These are phyloP conservation scores for Heliconius congener DNA, from an alignment of 1,140 invertebrate genomes.

Conservation along the genomic window DNA sequence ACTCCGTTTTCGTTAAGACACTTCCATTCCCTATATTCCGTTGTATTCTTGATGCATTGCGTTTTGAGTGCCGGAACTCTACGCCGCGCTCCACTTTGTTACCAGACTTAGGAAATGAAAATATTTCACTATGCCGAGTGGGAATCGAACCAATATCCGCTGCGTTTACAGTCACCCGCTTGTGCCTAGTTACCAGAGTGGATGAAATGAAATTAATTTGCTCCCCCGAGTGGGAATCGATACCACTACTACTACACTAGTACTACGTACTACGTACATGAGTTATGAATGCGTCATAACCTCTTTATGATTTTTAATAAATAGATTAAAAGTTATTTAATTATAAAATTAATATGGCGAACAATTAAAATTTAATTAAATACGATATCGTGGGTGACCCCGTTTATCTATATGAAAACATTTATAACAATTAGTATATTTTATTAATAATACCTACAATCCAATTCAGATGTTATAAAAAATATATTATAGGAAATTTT, in stretches of 20 bases:
- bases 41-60: neutral
- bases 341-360: neutral
- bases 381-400: neutral
- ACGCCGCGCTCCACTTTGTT: too few species aligned
- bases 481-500: too few species aligned
- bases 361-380: constrained; percentile 5
- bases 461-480: too few species aligned
- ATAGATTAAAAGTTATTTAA: constrained; percentile 11
- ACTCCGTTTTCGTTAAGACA: neutral
- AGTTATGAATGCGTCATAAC: neutral
- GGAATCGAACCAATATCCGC: neutral
- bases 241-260: too few species aligned
- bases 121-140: neutral
- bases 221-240: too few species aligned
- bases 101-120: too few species aligned
- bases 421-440: neutral
- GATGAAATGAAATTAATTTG: too few species aligned
- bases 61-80: neutral
- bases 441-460: too few species aligned
- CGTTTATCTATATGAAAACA: neutral
- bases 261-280: neutral
- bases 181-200: too few species aligned
- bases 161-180: neutral
- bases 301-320: neutral
- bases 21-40: neutral